These are phyloP conservation scores for Actenoides hombroni DNA, from an alignment of 2,113 vertebrate species.

Conservation along the genomic window DNA sequence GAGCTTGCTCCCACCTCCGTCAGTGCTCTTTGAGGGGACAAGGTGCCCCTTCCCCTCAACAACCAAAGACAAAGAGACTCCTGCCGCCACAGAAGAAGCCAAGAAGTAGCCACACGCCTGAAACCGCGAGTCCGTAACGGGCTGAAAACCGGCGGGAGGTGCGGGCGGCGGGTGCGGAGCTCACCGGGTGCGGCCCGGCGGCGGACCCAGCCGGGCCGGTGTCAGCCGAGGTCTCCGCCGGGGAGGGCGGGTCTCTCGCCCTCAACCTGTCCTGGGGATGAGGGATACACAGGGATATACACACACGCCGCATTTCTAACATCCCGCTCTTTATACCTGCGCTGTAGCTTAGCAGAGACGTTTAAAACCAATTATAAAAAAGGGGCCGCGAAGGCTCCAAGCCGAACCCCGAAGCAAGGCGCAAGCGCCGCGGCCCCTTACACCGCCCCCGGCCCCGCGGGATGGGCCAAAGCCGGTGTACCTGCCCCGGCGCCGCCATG, in stretches of 20 bases:
- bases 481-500: background rate
- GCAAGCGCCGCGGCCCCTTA: background rate
- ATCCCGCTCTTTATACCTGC: background rate
- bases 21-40: background rate
- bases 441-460: background rate
- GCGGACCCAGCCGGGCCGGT: too few species aligned
- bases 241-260: too few species aligned
- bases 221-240: too few species aligned
- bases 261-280: background rate
- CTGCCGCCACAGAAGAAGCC: background rate
- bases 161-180: fast-evolving
- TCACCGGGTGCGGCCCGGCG: background rate
- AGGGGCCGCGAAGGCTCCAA: background rate
- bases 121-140: fast-evolving
- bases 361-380: background rate
- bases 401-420: background rate
- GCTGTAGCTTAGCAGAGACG: background rate
- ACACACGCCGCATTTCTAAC: background rate
- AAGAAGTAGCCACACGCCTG: fast-evolving
- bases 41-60: fast-evolving
- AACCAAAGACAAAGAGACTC: too few species aligned
- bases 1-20: background rate
- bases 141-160: background rate
- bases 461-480: background rate
- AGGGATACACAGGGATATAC: fast-evolving